Conservation (phyloP, 1,140 invertebrate genomes). For the Ceratina australensis region DNA sequence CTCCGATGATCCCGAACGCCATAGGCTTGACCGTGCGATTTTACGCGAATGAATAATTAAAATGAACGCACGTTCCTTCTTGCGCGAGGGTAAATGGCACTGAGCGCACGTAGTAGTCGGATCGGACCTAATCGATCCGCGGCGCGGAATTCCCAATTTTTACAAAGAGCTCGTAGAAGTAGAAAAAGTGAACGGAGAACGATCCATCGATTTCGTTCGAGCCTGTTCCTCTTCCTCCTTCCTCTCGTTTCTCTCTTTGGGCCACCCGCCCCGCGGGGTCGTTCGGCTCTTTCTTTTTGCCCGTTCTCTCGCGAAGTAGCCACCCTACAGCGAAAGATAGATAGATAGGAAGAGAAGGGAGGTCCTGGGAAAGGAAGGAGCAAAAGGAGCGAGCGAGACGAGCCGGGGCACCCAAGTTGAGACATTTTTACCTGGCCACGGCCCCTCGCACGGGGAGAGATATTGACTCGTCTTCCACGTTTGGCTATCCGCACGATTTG, state of each 20-base stretch:
- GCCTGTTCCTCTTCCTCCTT: not conserved
- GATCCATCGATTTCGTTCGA: constrained; percentile 32
- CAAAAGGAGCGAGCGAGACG: constrained; percentile 49
- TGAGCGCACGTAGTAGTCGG: no score
- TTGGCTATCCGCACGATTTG: constrained; percentile 52
- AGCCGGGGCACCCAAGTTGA: constrained; percentile 68
- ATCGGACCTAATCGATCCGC: no score
- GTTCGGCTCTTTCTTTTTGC: not conserved
- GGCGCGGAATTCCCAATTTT: not conserved
- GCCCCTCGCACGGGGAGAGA: constrained; percentile 63
- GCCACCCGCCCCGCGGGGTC: not conserved
- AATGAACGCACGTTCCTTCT: no score
- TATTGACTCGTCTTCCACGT: constrained; percentile 70
- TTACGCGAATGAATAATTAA: no score
- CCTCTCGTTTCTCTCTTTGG: not conserved
- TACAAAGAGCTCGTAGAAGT: not conserved
- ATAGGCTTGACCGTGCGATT: no score
- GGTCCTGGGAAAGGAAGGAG: constrained; percentile 48
- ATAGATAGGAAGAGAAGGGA: constrained; percentile 42
- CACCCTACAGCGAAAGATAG: constrained; percentile 54
- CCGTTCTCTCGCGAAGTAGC: constrained; percentile 31
- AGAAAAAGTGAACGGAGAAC: constrained; percentile 7
- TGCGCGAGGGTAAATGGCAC: no score
- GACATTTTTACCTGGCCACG: constrained; percentile 72
- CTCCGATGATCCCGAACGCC: no score